Evolutionary conservation across 2,797 vertebrate species (phyloP), one percentile per base, ranked within the genome.

Genomic region (Oryzias sinensis): DNA sequence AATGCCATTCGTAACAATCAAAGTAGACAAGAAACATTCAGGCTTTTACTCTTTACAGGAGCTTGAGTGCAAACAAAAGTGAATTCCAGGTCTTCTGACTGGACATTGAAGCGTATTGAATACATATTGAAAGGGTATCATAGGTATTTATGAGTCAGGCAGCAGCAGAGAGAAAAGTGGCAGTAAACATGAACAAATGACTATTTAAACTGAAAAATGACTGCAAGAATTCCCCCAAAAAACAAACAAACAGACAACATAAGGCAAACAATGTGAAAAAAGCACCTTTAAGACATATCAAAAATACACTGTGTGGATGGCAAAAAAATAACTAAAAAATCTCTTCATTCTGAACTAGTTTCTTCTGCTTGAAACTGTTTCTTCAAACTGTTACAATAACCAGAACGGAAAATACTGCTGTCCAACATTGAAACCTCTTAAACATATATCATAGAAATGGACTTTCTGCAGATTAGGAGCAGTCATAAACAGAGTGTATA

Each of bases 181-280:
- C 51, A 62, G 46, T 11, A 16, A 57, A 37, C 27, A 4, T 56
- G 52, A 73, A 65, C 56, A 27, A 62, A 50, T 59, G 0, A 2
- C 51, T 25, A 4, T 61, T 78, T 81, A 56, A 53, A 63, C 69
- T 56, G 56, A 41, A 74, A 77, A 68, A 56, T 49, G 54, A 59
- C 49, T 54, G 54, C 48, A 27, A 60, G 20, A 54, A 74, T 61
- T 3, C 20, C 20, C 20, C 20, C 20, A 18, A 22, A 22, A 22
- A 1, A 22, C 1, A 22, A 22, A 22, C 20, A 2, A 22, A 22
- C 60, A 57, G 33, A 41, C 53, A 43, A 56, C 17, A 57, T 58
- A 48, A 77, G 49, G 65, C 60, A 64, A 79, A 67, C 43, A 79
- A 51, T 67, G 40, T 14, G 25, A 18, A 59, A 49, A 51, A 43